Base-by-base conservation (phyloP, 2,113 vertebrate genomes). In the Pandion haliaetus region DNA sequence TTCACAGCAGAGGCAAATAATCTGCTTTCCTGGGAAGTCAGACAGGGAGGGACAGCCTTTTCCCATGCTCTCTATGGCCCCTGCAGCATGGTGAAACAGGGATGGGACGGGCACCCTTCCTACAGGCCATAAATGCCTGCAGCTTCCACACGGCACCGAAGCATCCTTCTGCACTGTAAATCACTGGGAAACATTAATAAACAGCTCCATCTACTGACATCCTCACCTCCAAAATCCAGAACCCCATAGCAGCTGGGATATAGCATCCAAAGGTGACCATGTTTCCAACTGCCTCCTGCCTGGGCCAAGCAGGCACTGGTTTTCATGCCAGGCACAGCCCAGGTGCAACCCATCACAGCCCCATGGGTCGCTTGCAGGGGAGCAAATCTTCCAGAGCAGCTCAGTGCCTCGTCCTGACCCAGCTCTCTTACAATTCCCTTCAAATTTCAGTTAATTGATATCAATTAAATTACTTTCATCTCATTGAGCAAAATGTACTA, bases 171-270 rank as follows among this genome's bases (percentile, higher is more conserved):
- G 44, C 2, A 2, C 81, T 8, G 50, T 42, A 36, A 85, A 97
- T 86, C 58, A 14, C 9, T 4, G 59, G 61, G 90, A 97, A 98
- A 95, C 6, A 77, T 97, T 94, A 91, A 95, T 82, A 91, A 96
- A 97, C 87, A 98, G 98, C 96, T 86, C 98, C 98, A 98, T 86
- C 98, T 98, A 94, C 97, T 95, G 98, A 96, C 80, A 88, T 11
- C 5, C 24, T 44, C 59, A 52, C 45, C 52, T 44, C 63, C 26
- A 2, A 25, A 52, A 50, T 17, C 57, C 79, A 50, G n/a, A 12
- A 14, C 19, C 73, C 71, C 28, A 2, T 1, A 3, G 45, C 49
- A 45, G 8, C 36, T 28, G 18, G 15, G 17, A 63, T 6, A 4
- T 40, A 2, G 26, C 58, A 23, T 3, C 54, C 59, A 17, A n/a